Evolutionary conservation across 1,140 invertebrate genomes (phyloP), one percentile per base, ranked within the genome.

Genomic region (Drosophila virilis): DNA sequence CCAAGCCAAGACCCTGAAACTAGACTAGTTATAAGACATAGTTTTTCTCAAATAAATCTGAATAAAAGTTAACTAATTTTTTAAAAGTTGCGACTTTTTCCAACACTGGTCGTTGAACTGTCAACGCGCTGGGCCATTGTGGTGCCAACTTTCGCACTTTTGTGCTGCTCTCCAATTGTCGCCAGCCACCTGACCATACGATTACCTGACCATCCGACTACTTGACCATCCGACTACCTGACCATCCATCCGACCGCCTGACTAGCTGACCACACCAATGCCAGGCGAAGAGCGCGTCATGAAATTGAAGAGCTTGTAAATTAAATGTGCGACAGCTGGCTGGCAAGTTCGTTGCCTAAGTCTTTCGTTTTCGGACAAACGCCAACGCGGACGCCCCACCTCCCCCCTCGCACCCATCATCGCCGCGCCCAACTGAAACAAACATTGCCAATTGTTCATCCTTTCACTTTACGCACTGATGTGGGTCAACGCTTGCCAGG

Each of bases 261-360:
- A 22, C 52, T 1, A 35, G 6, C 28, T 35, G 28, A 48, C 15
- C 42, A 48, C 33, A 37, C 12, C 42, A 68, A 42, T 68, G 52
- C 2, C 35, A 17, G 52, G 43, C 35, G 43, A 66, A 72, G 52
- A 66, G 52, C 62, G 40, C 54, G 69, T 72, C 69, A 71, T 58
- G 62, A 72, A 66, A 42, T 62, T 38, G 45, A 62, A 65, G 38
- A 35, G 50, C 61, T 65, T 28, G 61, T 52, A 60, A 67, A 48
- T 58, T 51, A 51, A 52, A 43, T 51, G 55, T 32, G 37, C 40
- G 22, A 33, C 43, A 45, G 46, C 33, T 35, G 40, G 55, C 55
- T 74, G 60, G 8, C 46, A 84, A 85, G 86, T 90, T 90, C 54
- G 86, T 90, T 80, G 74, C 82, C 79, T 83, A 86, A 90, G 82